These are phyloP conservation scores for Ceratina australensis DNA, from an alignment of 1,140 invertebrate genomes.

Conservation along the genomic window DNA sequence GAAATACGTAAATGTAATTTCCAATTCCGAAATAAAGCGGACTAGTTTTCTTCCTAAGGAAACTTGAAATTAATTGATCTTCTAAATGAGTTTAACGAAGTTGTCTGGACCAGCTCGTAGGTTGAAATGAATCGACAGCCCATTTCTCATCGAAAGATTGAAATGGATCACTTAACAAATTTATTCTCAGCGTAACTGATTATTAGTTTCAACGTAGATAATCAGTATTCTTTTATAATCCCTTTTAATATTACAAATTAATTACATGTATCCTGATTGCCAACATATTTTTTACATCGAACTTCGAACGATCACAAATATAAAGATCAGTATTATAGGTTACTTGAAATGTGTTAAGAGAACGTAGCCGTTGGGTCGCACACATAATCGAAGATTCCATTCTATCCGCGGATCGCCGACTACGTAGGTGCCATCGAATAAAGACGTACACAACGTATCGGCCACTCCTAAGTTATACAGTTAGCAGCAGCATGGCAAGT, in stretches of 20 bases:
- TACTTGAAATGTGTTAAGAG: neutral
- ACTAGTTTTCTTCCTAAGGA: too few species aligned
- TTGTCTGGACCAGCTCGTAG: neutral
- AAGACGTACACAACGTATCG: slow-evolving; percentile 39
- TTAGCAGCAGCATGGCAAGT: slow-evolving; percentile 26
- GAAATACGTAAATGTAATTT: too few species aligned
- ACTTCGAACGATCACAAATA: too few species aligned
- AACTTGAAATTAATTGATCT: too few species aligned
- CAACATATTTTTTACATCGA: too few species aligned
- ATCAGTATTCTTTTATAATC: too few species aligned
- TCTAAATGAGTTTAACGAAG: neutral
- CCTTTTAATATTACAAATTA: too few species aligned
- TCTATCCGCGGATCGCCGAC: neutral
- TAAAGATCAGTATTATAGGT: too few species aligned
- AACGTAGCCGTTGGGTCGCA: neutral
- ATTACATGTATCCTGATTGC: too few species aligned
- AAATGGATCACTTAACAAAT: neutral
- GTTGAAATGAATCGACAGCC: neutral
- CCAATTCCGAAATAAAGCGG: too few species aligned
- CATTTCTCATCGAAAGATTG: neutral
- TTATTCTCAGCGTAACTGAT: neutral
- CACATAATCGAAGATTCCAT: slow-evolving; percentile 7
- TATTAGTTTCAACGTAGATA: too few species aligned
- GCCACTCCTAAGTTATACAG: slow-evolving; percentile 48
- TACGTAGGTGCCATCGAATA: slow-evolving; percentile 5